Percentiles rank a stretch among this genome's conserved stretches.
These are phyloP conservation scores for Drosophila ironensis DNA, from an alignment of 1,140 invertebrate genomes.

Conservation along the genomic window DNA sequence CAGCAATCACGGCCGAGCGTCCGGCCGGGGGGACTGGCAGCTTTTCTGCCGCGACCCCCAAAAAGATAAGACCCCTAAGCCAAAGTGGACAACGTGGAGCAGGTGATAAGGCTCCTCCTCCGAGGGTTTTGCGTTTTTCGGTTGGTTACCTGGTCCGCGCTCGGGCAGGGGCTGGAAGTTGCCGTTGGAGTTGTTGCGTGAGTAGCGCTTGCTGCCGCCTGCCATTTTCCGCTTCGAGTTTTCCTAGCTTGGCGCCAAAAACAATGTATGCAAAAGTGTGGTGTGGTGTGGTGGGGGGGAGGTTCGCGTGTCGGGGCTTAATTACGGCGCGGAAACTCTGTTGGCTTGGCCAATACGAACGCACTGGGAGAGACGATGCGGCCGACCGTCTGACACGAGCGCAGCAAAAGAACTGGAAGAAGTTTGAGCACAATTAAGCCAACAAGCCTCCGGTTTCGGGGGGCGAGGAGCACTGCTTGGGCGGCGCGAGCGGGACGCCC, in stretches of 20 bases:
- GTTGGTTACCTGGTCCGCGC: slow-evolving; percentile 81
- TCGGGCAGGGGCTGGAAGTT: slow-evolving; percentile 75
- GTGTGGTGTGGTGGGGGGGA: slow-evolving; percentile 15
- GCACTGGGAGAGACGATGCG: slow-evolving; percentile 46
- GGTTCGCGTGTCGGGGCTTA: slow-evolving; percentile 60
- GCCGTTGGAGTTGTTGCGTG: slow-evolving; percentile 78
- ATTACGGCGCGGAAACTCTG: slow-evolving; percentile 49
- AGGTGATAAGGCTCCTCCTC: slow-evolving; percentile 18
- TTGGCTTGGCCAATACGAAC: slow-evolving; percentile 26
- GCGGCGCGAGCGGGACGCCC: slow-evolving; percentile 8
- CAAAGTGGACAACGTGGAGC: slow-evolving; percentile 41
- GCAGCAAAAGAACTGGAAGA: slow-evolving; percentile 75
- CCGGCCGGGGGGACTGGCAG: too few relatives aligned
- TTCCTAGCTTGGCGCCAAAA: slow-evolving; percentile 62
- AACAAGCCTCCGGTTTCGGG: slow-evolving; percentile 52
- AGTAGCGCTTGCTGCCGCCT: slow-evolving; percentile 76
- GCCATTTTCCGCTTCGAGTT: slow-evolving; percentile 50
- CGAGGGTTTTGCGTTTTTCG: not conserved
- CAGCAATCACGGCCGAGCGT: slow-evolving; percentile 25
- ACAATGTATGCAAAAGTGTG: slow-evolving; percentile 67
- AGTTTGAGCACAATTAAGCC: slow-evolving; percentile 73
- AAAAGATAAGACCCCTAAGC: slow-evolving; percentile 30
- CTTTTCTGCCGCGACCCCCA: slow-evolving; percentile 29
- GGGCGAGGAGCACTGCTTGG: slow-evolving; percentile 25
- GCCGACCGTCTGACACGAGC: slow-evolving; percentile 69